A percentile compares a stretch with the other conserved stretches of the same genome.
Conservation (phyloP, 2,888 invertebrate genomes). For the Ophion ventricosus region DNA sequence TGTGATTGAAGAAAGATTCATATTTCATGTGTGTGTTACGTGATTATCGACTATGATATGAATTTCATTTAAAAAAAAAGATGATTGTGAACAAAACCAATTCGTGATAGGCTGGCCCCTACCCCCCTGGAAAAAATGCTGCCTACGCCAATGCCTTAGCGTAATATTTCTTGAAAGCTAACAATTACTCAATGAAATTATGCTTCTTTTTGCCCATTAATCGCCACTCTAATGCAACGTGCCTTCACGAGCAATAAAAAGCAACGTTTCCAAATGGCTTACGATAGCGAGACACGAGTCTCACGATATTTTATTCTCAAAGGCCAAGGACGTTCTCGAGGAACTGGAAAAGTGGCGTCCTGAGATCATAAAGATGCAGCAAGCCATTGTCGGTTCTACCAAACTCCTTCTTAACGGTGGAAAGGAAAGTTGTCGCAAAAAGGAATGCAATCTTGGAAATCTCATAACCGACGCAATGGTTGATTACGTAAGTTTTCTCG, state of each 20-base stretch:
- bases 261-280: not conserved
- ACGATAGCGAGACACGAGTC: not conserved
- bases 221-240: no score
- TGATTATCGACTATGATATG: no score
- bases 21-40: no score
- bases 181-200: no score
- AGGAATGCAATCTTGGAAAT: constrained; percentile 95
- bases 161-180: no score
- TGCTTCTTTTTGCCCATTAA: no score
- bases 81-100: no score
- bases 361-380: constrained; percentile 84
- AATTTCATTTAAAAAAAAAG: no score
- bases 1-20: no score
- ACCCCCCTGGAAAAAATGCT: no score
- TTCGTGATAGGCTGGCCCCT: no score
- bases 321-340: constrained; percentile 86
- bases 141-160: no score
- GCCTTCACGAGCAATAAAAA: not conserved
- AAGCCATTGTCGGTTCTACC: constrained; percentile 87
- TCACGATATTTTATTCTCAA: not conserved
- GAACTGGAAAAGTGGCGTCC: constrained; percentile 87
- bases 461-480: constrained; percentile 91
- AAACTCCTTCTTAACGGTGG: constrained; percentile 89
- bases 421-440: constrained; percentile 86
- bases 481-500: constrained; percentile 83